phyloP scores from a whole-genome alignment of 2,797 vertebrate species.

The Phaenicophaeus curvirostris region DNA sequence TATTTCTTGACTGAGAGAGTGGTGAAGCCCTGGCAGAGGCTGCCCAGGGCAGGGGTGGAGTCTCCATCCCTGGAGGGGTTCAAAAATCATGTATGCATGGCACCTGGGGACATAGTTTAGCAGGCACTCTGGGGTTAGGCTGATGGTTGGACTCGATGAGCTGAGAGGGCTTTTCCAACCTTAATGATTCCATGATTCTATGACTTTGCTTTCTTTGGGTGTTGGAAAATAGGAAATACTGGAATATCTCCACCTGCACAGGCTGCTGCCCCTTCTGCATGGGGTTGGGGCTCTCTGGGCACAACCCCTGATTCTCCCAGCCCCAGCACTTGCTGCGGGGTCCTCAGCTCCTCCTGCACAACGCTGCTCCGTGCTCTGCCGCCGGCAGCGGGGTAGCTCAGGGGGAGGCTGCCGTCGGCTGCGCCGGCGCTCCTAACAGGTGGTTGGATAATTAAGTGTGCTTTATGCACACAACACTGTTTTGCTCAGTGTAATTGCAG shows the following conservation, averaged over 20 bases:
- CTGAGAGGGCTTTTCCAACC: no score
- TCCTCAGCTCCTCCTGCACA: neutral
- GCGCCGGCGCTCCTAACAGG: constrained; percentile 75
- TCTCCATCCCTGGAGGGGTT: no score
- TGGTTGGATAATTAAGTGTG: constrained; percentile 84
- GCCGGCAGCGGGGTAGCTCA: neutral
- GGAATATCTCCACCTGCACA: no score
- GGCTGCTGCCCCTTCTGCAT: neutral
- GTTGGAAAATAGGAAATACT: rapidly evolving
- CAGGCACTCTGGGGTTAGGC: no score
- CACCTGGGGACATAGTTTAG: no score
- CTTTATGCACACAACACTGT: constrained; percentile 80
- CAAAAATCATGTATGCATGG: no score
- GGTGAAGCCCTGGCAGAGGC: no score
- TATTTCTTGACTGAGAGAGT: no score
- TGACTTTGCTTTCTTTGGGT: no score
- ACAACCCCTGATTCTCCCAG: neutral
- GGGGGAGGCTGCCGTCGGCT: constrained; percentile 35
- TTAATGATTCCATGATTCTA: no score
- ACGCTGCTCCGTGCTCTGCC: neutral
- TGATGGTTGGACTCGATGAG: no score
- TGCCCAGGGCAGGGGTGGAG: no score
- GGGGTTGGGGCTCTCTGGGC: rapidly evolving
- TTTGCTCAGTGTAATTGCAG: constrained; percentile 80
- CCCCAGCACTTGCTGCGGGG: rapidly evolving